phyloP scores from a whole-genome alignment of 2,888 invertebrate genomes.

The Adelognathus sp. region DNA sequence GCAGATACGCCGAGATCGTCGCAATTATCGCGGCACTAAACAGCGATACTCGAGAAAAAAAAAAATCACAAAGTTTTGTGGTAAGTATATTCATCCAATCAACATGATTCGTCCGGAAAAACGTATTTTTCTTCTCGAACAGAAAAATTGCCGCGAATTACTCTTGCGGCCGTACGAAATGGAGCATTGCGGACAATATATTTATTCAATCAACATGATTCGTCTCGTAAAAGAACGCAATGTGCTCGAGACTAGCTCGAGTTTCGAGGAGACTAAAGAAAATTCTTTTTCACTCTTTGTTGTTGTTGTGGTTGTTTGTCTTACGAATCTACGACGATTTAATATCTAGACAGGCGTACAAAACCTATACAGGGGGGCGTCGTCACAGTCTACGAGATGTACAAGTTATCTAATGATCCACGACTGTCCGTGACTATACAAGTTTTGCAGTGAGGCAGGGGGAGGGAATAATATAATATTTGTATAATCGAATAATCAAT shows the following conservation, averaged over 20 bases:
- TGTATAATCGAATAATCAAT: too few species aligned
- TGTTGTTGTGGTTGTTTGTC: too few species aligned
- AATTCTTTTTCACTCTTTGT: slow-evolving; percentile 4
- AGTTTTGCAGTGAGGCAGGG: slow-evolving; percentile 31
- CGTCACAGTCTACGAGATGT: slow-evolving; percentile 26
- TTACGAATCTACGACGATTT: slow-evolving; percentile 33
- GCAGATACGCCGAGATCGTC: slow-evolving; percentile 14
- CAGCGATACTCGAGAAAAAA: too few species aligned
- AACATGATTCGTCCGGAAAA: too few species aligned
- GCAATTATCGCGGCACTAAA: slow-evolving; percentile 5
- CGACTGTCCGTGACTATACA: slow-evolving; percentile 31
- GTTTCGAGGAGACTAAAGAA: slow-evolving; percentile 24
- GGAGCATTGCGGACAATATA: not conserved
- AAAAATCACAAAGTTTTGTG: not conserved
- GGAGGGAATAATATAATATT: not conserved
- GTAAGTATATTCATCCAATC: too few species aligned
- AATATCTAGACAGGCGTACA: slow-evolving; percentile 35
- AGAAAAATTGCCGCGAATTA: not conserved
- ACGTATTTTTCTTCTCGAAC: too few species aligned
- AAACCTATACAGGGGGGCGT: slow-evolving; percentile 37
- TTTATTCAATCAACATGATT: slow-evolving; percentile 33
- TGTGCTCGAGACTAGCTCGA: not conserved
- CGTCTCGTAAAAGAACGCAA: slow-evolving; percentile 7
- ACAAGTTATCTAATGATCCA: slow-evolving; percentile 29
- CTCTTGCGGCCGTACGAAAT: not conserved